Base-by-base conservation (phyloP, 2,797 vertebrate genomes). In the Lophius americanus region DNA sequence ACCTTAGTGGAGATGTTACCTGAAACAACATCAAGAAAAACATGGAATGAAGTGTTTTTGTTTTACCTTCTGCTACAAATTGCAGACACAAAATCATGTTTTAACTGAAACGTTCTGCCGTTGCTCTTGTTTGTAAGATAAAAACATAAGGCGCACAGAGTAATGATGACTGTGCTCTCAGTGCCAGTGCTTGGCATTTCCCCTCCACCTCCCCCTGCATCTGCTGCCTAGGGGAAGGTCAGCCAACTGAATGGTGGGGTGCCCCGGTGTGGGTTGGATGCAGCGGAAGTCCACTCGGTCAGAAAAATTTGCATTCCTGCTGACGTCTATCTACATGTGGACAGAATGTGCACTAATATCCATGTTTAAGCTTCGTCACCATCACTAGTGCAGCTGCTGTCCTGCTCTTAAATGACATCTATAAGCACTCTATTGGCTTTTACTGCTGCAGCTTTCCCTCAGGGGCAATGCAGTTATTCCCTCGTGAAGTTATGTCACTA, bases 141-240 rank as follows among this genome's bases (percentile, higher is more conserved):
- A 6, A 63, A 64, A 47, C 59, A 60, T 62, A 68, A 62, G 50
- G 72, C 53, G 13, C 66, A 67, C 59, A 58, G 59, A 48, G 44
- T 81, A 75, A 72, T 78, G 81, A 84, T 79, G 76, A 88, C 86
- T 78, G 87, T 72, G 86, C 88, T 78, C 85, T 90, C 70, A 62
- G 87, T 9, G 49, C 74, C 77, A 84, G 78, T 60, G 81, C 88
- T 85, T 87, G 91, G 84, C 0, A 13, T 90, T 82, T 68, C 76
- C 81, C 85, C 82, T 76, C 70, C 85, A 82, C 87, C 84, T 87
- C 92, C 88, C 92, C 79, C 92, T 91, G 90, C 93, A 94, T 94
- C 94, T 94, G 92, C 90, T 94, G 90, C 83, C 88, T 65, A 68
- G 79, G 85, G 84, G 91, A 90, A 95, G 94, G 94, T 94, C 91